Evolutionary conservation across 2,888 invertebrate species (phyloP).

Genomic region (Zygaena filipendulae): DNA sequence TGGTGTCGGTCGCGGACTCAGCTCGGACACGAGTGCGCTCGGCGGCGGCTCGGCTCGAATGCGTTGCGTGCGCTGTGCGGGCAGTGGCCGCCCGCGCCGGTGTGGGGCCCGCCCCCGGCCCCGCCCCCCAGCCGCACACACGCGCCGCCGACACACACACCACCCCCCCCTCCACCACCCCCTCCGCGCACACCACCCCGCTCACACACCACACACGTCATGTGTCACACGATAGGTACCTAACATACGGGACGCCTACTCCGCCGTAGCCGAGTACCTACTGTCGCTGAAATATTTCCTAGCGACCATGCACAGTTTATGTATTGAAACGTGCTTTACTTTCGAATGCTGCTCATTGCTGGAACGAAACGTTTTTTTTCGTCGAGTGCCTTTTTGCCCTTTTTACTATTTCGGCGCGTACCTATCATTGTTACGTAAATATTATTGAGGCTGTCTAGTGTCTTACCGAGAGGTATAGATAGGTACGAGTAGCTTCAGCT

Average conservation of each 20-base stretch:
- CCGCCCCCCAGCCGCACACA: slow-evolving; percentile 40
- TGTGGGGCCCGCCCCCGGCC: slow-evolving; percentile 46
- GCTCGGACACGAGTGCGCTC: slow-evolving; percentile 34
- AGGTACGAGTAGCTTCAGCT: no score
- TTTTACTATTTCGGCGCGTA: no score
- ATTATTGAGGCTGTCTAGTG: no score
- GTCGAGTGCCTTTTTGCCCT: no score
- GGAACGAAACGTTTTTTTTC: no score
- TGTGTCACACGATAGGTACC: slow-evolving; percentile 51
- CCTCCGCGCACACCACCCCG: slow-evolving; percentile 25
- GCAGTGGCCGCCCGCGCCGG: slow-evolving; percentile 35
- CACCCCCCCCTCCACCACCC: slow-evolving; percentile 15
- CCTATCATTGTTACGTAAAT: no score
- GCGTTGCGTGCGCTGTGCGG: slow-evolving; percentile 38
- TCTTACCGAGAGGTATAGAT: no score
- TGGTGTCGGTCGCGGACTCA: slow-evolving; percentile 44
- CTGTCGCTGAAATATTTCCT: slow-evolving; percentile 16
- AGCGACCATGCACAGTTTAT: neutral
- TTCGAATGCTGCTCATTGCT: no score
- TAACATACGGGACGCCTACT: slow-evolving; percentile 60
- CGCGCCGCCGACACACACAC: slow-evolving; percentile 22
- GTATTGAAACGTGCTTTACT: no score
- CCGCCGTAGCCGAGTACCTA: slow-evolving; percentile 47
- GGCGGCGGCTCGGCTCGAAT: slow-evolving; percentile 47
- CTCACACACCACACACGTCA: slow-evolving; percentile 35